Base-by-base conservation (phyloP, 2,113 vertebrate genomes). In the Cyphomyrus discorhynchus region DNA sequence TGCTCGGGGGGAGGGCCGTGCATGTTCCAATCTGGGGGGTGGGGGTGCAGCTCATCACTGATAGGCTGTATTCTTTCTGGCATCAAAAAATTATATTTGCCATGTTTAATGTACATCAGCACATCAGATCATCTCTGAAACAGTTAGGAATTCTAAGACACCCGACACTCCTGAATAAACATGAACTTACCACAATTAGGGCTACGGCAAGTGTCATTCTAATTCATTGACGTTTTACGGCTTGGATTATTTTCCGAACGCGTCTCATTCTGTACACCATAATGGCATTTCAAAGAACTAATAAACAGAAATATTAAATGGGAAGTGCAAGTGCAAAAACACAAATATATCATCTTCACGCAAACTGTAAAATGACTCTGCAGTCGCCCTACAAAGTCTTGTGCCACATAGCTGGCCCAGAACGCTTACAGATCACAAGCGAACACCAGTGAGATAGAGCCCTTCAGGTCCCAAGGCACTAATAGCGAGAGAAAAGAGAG, bases 1-100 rank as follows among this genome's bases (percentile, higher is more conserved):
- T 98, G 98, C 35, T 99, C 98, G 92, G 97, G 97, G 93, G 98
- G 97, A 88, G 97, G 98, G 92, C 97, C 96, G 56, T 96, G 98
- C 95, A 99, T 97, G 95, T 96, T 97, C 98, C 98, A 99, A 94
- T 99, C 98, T 99, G 93, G 91, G 95, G 92, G 94, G 50, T 3
- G 4, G 83, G 21, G 39, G 21, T 10, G 4, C 19, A 31, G 45
- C 74, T 80, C 74, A 80, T 80, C 31, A 80, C 74, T 7, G 31
- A 19, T 77, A 17, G 31, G 74, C 0, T 42, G 31, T 19, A 80
- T 80, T 42, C 10, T 6, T 35, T 80, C 62, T 11, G 10, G 10
- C 15, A 19, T 80, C 19, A 19, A 35, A 77, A 77, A 17, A 19
- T 39, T 2, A 77, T 4, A n/a, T 66, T 70, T 3, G 62, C 62